Evolutionary conservation across 2,888 invertebrate species (phyloP).

Genomic region (Limnephilus auricula): DNA sequence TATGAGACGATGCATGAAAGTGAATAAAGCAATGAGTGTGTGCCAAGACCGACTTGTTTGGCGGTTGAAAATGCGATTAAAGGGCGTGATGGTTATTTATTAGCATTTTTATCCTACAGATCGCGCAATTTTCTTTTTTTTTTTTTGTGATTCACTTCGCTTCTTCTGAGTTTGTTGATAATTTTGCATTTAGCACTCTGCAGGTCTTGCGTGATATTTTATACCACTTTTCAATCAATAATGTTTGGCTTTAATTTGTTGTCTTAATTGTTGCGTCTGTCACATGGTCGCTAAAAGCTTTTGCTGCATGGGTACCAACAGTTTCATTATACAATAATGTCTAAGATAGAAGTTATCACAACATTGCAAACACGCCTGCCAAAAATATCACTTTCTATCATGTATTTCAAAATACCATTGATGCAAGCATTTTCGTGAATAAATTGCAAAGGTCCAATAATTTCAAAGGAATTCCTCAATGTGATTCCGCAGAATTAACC

Average conservation of each 20-base stretch:
- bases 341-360: neutral
- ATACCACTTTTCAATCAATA: neutral
- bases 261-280: neutral
- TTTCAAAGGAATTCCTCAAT: slow-evolving; percentile 29
- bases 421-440: neutral
- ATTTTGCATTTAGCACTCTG: neutral
- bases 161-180: neutral
- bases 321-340: neutral
- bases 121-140: neutral
- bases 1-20: too few relatives aligned
- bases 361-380: neutral
- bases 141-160: neutral
- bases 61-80: too few relatives aligned
- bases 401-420: neutral
- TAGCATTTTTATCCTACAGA: neutral
- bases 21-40: too few relatives aligned
- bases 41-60: too few relatives aligned
- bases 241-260: neutral
- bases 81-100: too few relatives aligned
- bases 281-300: neutral
- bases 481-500: slow-evolving; percentile 9
- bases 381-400: neutral
- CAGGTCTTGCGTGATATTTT: neutral
- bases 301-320: neutral
- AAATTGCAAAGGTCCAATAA: neutral